phyloP scores from a whole-genome alignment of 1,140 invertebrate genomes.

The Teleopsis dalmanni region DNA sequence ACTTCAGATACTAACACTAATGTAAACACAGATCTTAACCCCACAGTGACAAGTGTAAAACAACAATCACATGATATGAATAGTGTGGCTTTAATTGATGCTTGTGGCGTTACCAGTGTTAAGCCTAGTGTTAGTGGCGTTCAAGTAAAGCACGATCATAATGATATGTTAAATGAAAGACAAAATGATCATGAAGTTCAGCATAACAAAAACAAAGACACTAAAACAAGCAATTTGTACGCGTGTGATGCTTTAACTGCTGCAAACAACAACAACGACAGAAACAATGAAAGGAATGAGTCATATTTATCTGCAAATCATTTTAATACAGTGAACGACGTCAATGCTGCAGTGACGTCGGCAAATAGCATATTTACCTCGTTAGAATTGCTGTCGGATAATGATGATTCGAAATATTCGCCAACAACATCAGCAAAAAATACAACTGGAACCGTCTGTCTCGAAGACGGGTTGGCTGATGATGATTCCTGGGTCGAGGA shows the following conservation, averaged over 20 bases:
- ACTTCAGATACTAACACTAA: too few relatives aligned
- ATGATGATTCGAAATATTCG: too few relatives aligned
- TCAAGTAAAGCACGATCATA: slow-evolving; percentile 8
- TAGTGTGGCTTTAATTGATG: slow-evolving; percentile 5
- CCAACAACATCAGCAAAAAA: slow-evolving; percentile 2
- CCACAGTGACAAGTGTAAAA: slow-evolving; percentile 17
- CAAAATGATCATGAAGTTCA: neutral
- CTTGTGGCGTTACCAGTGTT: slow-evolving; percentile 1
- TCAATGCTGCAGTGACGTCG: too few relatives aligned
- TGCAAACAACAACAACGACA: neutral
- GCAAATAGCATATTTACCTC: too few relatives aligned
- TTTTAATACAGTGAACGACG: too few relatives aligned
- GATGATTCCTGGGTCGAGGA: slow-evolving; percentile 85
- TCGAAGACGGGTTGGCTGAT: slow-evolving; percentile 75
- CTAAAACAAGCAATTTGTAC: neutral
- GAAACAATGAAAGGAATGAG: slow-evolving; percentile 5
- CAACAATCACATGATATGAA: slow-evolving; percentile 14
- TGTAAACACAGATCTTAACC: too few relatives aligned
- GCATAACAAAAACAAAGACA: neutral
- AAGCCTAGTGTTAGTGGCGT: neutral
- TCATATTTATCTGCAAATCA: too few relatives aligned
- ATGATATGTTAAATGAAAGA: slow-evolving; percentile 2
- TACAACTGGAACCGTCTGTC: slow-evolving; percentile 52
- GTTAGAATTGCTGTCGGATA: too few relatives aligned
- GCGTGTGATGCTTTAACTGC: neutral